Conservation (phyloP, 2,113 vertebrate species). For the Pseudorasbora parva region DNA sequence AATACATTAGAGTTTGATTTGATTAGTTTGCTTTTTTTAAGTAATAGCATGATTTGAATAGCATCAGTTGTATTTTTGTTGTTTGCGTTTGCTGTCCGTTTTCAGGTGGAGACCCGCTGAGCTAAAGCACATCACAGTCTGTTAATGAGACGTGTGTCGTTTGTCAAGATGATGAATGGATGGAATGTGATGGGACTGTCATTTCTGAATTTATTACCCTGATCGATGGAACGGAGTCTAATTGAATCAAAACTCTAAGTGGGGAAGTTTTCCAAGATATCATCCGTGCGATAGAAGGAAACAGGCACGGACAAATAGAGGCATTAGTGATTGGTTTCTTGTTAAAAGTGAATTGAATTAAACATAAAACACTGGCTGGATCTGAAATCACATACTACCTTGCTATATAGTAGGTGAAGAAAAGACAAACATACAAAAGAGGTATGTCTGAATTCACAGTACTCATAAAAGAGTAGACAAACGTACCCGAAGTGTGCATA, state of each 20-base stretch:
- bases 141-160: background rate
- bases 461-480: too few relatives aligned
- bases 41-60: background rate
- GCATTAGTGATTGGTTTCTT: background rate
- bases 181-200: background rate
- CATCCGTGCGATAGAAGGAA: background rate
- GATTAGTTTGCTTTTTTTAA: too few relatives aligned
- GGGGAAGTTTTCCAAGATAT: background rate
- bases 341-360: too few relatives aligned
- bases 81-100: background rate
- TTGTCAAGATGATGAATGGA: slow-evolving; percentile 24
- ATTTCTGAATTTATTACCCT: slow-evolving; percentile 21
- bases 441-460: too few relatives aligned
- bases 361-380: too few relatives aligned
- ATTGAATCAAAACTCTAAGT: background rate
- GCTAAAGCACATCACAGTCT: background rate
- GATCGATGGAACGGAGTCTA: background rate
- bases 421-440: too few relatives aligned
- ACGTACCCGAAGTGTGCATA: too few relatives aligned
- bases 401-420: too few relatives aligned
- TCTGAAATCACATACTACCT: too few relatives aligned
- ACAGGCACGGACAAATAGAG: background rate
- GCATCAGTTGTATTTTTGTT: background rate
- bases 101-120: background rate
- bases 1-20: background rate